phyloP scores from a whole-genome alignment of 2,797 vertebrate genomes.

The Simalia tracyae region DNA sequence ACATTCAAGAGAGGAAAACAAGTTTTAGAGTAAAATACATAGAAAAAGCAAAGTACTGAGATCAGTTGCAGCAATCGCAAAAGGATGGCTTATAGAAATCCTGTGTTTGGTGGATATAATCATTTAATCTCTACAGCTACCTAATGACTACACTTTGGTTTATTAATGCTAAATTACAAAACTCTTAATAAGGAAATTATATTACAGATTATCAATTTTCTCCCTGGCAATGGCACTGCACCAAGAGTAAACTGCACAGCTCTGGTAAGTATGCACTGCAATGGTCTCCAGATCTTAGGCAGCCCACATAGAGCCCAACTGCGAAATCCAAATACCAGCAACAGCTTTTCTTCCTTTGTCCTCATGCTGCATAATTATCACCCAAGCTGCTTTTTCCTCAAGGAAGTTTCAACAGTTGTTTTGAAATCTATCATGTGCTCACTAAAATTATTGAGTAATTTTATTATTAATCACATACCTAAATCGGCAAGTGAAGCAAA shows the following conservation, averaged over 20 bases:
- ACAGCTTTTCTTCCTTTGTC: neutral
- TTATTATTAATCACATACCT: neutral
- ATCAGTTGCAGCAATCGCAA: neutral
- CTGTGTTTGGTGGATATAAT: neutral
- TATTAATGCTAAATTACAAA: neutral
- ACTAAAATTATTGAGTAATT: neutral
- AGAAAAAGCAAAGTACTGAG: neutral
- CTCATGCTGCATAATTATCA: neutral
- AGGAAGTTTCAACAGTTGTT: neutral
- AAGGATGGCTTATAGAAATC: neutral
- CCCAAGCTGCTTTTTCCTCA: neutral
- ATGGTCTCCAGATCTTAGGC: neutral
- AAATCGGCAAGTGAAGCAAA: neutral
- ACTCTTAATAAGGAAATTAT: neutral
- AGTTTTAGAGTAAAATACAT: neutral
- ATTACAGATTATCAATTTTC: constrained; percentile 84
- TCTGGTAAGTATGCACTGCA: constrained; percentile 72
- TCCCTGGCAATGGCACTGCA: constrained; percentile 70
- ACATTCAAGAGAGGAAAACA: neutral
- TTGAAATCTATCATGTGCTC: neutral
- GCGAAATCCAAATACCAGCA: neutral
- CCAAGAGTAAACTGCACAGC: constrained; percentile 82
- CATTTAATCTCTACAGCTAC: neutral
- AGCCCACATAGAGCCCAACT: neutral
- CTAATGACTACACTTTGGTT: neutral